Base-by-base conservation (phyloP, 2,888 invertebrate genomes). In the Philopedon plagiatum region DNA sequence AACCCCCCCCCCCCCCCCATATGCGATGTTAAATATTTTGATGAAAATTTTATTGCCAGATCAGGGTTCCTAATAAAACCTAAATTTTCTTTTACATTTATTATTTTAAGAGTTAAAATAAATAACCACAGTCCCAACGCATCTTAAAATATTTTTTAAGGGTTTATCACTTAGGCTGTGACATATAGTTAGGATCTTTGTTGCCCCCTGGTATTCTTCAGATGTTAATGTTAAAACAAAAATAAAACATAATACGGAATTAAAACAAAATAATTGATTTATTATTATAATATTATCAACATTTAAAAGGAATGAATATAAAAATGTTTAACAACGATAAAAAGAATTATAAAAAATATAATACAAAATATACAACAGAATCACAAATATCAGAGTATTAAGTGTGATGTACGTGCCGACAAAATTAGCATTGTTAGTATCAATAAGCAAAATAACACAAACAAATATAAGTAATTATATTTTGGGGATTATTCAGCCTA, bases 321-420 rank as follows among this genome's bases (percentile, higher is more conserved):
- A 19, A 66, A 73, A 63, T 72, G 62, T 67, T 65, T 70, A 64
- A 74, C 72, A 72, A 71, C 66, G 29, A 60, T 71, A 73, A 57
- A 76, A 68, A 54, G 46, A 61, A 21, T 41, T 69, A 71, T 63
- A 75, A 65, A 71, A 67, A 66, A 66, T 51, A 63, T 62, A 73
- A 73, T 75, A 46, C 65, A 23, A 75, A 64, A 69, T 68, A 61
- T 76, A 70, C 57, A 73, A 75, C 58, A 65, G 37, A 68, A 74
- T 71, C 63, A 67, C 71, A 74, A 71, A 60, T 67, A 65, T 64
- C 44, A 44, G 56, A 65, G 64, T 67, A 66, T 58, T 56, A 15
- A 26, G 62, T 57, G 41, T 26, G 39, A 61, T 41, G 46, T 26
- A 18, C 44, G 32, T 62, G 44, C 56, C 56, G 44, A 63, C 51